Evolutionary conservation across 1,140 invertebrate genomes (phyloP).

Genomic region (Drosophila parabipectinata): DNA sequence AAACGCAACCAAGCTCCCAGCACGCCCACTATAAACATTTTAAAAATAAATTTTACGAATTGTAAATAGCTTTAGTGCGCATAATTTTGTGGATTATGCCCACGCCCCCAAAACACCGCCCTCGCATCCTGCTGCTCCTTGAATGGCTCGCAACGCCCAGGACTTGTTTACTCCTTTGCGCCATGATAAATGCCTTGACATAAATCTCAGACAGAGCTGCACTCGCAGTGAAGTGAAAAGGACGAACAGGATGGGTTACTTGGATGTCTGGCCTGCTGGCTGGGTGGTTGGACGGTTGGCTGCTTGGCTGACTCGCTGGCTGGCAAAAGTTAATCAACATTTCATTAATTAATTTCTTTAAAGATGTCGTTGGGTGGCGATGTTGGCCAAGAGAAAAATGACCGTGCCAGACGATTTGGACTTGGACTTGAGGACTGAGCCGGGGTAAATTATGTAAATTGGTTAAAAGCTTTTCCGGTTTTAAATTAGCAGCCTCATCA

Average conservation of each 20-base stretch:
- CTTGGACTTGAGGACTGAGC: constrained; percentile 24
- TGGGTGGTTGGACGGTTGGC: not conserved
- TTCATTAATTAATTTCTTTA: constrained; percentile 83
- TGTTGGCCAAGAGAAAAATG: constrained; percentile 63
- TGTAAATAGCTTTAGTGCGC: constrained; percentile 79
- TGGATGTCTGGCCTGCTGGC: not conserved
- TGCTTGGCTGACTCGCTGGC: constrained; percentile 28
- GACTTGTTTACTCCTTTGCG: constrained; percentile 73
- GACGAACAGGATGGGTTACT: not conserved
- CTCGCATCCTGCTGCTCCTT: constrained; percentile 21
- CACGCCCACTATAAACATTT: constrained; percentile 43
- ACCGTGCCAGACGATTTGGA: constrained; percentile 49
- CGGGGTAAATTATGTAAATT: constrained; percentile 79
- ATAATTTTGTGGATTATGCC: constrained; percentile 79
- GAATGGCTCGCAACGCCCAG: constrained; percentile 52
- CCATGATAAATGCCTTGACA: constrained; percentile 79
- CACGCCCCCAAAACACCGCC: constrained; percentile 49
- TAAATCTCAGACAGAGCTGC: constrained; percentile 70
- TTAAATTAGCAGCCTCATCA: constrained; percentile 82
- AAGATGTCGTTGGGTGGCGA: constrained; percentile 66
- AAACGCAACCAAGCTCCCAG: constrained; percentile 13
- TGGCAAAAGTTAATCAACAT: constrained; percentile 83
- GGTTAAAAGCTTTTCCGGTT: constrained; percentile 82
- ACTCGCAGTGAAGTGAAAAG: constrained; percentile 6
- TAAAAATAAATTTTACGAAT: constrained; percentile 74